Conservation (phyloP, 2,113 vertebrate species). For the Saccopteryx leptura region DNA sequence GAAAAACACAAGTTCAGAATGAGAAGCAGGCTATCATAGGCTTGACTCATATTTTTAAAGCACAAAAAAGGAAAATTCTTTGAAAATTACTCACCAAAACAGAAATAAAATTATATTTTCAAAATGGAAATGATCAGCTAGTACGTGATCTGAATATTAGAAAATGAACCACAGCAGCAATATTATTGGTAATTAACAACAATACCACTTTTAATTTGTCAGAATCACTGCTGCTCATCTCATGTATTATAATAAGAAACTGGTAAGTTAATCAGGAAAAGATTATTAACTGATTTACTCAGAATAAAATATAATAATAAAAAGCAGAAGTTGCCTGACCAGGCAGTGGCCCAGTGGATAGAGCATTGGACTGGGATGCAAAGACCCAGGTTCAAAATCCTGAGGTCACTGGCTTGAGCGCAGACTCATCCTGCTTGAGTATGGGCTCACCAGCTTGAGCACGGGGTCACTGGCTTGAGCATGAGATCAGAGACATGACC, state of each 20-base stretch:
- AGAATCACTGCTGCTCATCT: not conserved
- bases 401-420: too few relatives aligned
- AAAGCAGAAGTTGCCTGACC: not conserved
- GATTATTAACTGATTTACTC: not conserved
- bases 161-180: not conserved
- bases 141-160: not conserved
- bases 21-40: not conserved
- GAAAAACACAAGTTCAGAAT: constrained; percentile 55
- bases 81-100: not conserved
- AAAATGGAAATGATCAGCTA: constrained; percentile 44
- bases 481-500: too few relatives aligned
- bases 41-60: constrained; percentile 42
- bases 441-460: too few relatives aligned
- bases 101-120: constrained; percentile 39
- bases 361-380: too few relatives aligned
- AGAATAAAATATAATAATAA: constrained; percentile 50
- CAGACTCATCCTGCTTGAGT: too few relatives aligned
- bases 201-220: not conserved
- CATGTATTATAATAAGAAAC: not conserved
- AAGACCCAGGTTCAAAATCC: too few relatives aligned
- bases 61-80: not conserved
- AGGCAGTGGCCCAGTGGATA: too few relatives aligned
- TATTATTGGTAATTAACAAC: not conserved
- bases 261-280: not conserved
- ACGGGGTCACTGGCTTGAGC: too few relatives aligned